Evolutionary conservation across 2,797 vertebrate species (phyloP), one percentile per base, ranked within the genome.

Genomic region (Schizothorax lantsangensis): DNA sequence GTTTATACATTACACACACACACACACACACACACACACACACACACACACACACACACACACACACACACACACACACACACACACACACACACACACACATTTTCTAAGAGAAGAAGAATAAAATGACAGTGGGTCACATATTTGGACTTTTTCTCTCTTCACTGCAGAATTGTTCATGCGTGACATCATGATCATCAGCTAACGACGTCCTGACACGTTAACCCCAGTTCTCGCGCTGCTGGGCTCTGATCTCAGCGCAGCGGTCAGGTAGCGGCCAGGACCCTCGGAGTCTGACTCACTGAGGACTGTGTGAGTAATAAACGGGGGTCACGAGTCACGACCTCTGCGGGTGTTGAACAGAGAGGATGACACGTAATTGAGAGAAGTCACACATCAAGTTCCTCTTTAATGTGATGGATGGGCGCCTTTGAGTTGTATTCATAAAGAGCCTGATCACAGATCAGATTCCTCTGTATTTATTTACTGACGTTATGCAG

Each of bases 341-440:
- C 4, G 54, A 85, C 84, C 84, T 80, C 82, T 54, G 84, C 36
- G 47, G 74, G 64, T 84, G 84, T 69, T 75, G 69, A 84, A 74
- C 80, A 73, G 78, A 80, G 68, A 84, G 72, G 75, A 87, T 83
- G 84, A 83, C 68, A 52, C 43, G 43, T 83, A 89, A 88, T 83
- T 88, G 86, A 86, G 81, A 73, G 78, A 72, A 84, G 86, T 90
- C 88, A 26, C 88, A 88, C 86, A 54, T 88, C 78, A 85, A 59
- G 38, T 40, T 4, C 43, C 36, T 17, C 84, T 89, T 88, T 90
- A 52, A 90, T 86, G 78, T 89, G 84, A 89, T 71, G 85, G 83
- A 90, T 90, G 84, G 66, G 11, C 14, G 7, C 40, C 57, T 74
- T 49, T 40, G 79, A 49, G 69, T 19, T 84, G 69, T 33, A 15